These are phyloP conservation scores for Chionodraco myersi DNA, from an alignment of 2,113 vertebrate species.

Conservation along the genomic window DNA sequence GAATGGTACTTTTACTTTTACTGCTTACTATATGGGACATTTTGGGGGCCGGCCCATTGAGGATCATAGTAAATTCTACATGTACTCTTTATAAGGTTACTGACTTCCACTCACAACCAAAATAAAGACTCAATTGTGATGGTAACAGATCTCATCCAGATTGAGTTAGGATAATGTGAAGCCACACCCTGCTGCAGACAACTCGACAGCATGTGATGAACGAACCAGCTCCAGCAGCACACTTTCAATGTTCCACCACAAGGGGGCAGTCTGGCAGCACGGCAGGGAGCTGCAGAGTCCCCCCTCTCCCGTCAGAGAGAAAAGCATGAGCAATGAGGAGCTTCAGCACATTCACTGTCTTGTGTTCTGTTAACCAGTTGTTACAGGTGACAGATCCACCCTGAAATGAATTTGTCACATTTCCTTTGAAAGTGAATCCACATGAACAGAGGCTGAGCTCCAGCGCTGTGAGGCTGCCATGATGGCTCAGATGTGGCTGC, in stretches of 20 bases:
- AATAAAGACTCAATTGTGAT: background rate
- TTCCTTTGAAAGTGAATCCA: conserved; percentile 49
- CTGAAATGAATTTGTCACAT: conserved; percentile 44
- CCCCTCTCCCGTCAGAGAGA: background rate
- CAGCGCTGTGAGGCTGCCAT: background rate
- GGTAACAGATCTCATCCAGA: background rate
- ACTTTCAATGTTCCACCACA: conserved; percentile 21
- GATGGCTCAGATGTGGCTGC: conserved; percentile 14
- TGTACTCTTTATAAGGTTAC: background rate
- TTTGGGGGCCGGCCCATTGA: background rate
- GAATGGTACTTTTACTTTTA: no score
- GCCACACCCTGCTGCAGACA: background rate
- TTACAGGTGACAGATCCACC: conserved; percentile 41
- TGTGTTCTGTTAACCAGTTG: conserved; percentile 38
- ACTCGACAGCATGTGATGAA: background rate
- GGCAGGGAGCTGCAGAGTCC: background rate
- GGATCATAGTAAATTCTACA: background rate
- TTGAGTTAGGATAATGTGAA: background rate
- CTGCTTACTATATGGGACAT: no score
- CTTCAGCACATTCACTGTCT: conserved; percentile 14
- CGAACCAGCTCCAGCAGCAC: background rate
- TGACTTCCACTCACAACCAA: background rate
- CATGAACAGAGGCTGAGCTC: conserved; percentile 4
- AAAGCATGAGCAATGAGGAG: conserved; percentile 2
- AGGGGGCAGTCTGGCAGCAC: conserved; percentile 46